phyloP scores from a whole-genome alignment of 2,113 vertebrate genomes.

The Paradoxurus hermaphroditus region DNA sequence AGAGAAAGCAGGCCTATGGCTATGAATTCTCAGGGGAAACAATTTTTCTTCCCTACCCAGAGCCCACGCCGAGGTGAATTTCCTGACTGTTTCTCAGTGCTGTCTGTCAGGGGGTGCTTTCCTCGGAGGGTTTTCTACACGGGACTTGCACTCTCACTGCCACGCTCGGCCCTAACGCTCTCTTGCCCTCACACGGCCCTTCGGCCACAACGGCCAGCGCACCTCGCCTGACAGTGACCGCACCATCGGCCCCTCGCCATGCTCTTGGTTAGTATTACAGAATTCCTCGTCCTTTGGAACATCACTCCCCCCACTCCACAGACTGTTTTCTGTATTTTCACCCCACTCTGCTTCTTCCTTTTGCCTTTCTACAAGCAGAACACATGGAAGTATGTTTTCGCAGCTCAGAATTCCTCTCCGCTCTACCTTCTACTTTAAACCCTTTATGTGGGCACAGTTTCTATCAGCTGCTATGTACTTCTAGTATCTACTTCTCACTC shows the following conservation, averaged over 20 bases:
- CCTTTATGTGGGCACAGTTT: background rate
- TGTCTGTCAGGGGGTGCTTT: background rate
- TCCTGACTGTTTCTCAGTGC: background rate
- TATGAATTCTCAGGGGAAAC: background rate
- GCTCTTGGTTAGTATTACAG: background rate
- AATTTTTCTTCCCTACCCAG: background rate
- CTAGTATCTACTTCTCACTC: background rate
- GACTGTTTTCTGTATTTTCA: background rate
- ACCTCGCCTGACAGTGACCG: background rate
- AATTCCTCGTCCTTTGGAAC: background rate
- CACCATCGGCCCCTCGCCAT: background rate
- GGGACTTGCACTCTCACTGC: background rate
- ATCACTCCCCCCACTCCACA: background rate
- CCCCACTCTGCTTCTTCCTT: background rate
- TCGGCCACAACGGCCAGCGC: background rate
- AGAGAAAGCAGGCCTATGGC: background rate
- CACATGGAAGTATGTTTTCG: background rate
- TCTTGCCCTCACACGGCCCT: background rate
- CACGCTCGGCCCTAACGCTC: background rate
- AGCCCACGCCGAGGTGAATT: background rate
- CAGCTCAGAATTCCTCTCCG: background rate
- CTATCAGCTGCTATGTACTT: background rate
- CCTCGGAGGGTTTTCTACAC: background rate
- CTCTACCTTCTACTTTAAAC: background rate
- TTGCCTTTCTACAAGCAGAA: background rate